Evolutionary conservation across 2,888 invertebrate species (phyloP).

Genomic region (Eulithis prunata): DNA sequence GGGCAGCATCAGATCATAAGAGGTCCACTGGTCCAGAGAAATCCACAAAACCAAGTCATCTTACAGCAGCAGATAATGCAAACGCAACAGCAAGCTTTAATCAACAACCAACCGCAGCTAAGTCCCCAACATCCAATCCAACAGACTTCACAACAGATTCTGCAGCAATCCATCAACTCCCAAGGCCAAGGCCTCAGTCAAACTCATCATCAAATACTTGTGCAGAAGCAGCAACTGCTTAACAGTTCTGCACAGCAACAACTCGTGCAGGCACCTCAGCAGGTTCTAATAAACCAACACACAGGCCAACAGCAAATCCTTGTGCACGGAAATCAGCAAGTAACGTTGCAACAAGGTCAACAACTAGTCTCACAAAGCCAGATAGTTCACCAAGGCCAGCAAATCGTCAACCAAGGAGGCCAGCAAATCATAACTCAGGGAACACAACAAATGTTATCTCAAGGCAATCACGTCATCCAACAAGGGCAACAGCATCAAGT

Average conservation of each 20-base stretch:
- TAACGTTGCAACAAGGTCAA: constrained; percentile 76
- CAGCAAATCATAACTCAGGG: constrained; percentile 77
- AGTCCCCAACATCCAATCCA: constrained; percentile 83
- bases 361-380: constrained; percentile 78
- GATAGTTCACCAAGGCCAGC: constrained; percentile 78
- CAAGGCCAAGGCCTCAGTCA: constrained; percentile 81
- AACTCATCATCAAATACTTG: constrained; percentile 78
- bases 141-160: constrained; percentile 84
- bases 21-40: constrained; percentile 75
- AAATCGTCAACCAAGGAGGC: constrained; percentile 75
- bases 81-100: constrained; percentile 76
- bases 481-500: constrained; percentile 80
- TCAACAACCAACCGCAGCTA: constrained; percentile 74
- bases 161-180: constrained; percentile 84
- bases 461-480: constrained; percentile 79
- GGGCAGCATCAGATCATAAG: constrained; percentile 81
- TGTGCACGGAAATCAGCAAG: constrained; percentile 80
- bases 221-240: constrained; percentile 84
- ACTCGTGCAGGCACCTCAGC: constrained; percentile 80
- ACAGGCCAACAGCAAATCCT: constrained; percentile 79
- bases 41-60: constrained; percentile 81
- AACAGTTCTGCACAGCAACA: constrained; percentile 82
- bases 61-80: constrained; percentile 85
- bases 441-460: constrained; percentile 74
- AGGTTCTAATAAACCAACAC: constrained; percentile 79